Conservation (phyloP, 2,113 vertebrate genomes). For the Toxotes jaculatrix region DNA sequence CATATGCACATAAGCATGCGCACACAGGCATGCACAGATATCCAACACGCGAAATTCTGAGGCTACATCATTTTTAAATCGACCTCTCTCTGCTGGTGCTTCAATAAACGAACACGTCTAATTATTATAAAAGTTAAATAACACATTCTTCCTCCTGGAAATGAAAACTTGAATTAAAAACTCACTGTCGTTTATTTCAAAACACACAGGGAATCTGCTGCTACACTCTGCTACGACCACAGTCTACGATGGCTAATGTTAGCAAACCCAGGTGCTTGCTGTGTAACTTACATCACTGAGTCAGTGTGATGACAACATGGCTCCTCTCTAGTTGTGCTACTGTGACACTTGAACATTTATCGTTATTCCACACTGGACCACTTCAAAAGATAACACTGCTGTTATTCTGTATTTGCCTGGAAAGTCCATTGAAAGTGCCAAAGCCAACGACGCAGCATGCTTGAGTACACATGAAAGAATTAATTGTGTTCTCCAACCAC, state of each 20-base stretch:
- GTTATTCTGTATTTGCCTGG: no score
- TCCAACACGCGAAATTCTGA: not conserved
- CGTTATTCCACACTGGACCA: no score
- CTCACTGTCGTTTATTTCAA: not conserved
- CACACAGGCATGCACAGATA: slow-evolving; percentile 8
- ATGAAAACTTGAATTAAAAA: slow-evolving; percentile 1
- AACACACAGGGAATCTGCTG: no score
- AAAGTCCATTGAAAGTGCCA: no score
- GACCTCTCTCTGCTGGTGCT: not conserved
- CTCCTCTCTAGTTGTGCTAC: no score
- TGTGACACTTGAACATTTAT: no score
- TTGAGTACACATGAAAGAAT: no score
- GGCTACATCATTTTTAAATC: not conserved
- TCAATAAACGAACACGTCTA: slow-evolving; percentile 34
- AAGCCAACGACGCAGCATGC: not conserved
- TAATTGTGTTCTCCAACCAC: not conserved
- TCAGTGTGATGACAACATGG: no score
- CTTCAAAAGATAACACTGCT: no score
- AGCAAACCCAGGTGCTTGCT: not conserved
- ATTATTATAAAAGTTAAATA: slow-evolving; percentile 10
- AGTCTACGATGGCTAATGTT: not conserved
- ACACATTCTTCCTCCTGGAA: not conserved
- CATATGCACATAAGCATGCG: slow-evolving; percentile 23
- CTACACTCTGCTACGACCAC: no score
- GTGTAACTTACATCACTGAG: no score